A percentile compares a stretch with the other conserved stretches of the same genome.
Conservation (phyloP, 1,140 invertebrate genomes). For the Bathynomus jamesi region DNA sequence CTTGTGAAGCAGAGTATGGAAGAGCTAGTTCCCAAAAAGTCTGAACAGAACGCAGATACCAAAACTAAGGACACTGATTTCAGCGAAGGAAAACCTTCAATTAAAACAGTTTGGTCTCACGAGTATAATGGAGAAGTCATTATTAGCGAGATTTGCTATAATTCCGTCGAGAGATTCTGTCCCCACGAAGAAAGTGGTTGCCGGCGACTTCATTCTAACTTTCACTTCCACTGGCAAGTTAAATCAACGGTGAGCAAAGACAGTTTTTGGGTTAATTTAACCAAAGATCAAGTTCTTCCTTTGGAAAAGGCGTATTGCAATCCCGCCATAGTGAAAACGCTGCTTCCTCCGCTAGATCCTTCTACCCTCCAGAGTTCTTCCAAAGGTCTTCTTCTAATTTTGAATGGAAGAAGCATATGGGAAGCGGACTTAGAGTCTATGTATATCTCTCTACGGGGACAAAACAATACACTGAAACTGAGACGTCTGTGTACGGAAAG, state of each 20-base stretch:
- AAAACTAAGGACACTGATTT: neutral
- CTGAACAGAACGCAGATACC: neutral
- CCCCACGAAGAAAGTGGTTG: neutral
- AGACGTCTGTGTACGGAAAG: too few relatives aligned
- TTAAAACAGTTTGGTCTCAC: neutral
- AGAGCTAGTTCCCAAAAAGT: neutral
- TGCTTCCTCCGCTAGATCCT: neutral
- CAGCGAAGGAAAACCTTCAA: neutral
- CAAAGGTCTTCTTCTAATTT: neutral
- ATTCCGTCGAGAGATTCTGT: neutral
- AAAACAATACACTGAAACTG: too few relatives aligned
- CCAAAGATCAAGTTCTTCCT: neutral
- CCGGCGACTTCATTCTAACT: neutral
- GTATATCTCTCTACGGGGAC: too few relatives aligned
- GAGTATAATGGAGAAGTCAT: neutral
- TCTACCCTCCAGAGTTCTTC: neutral
- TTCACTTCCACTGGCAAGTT: constrained; percentile 2
- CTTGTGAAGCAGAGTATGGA: neutral
- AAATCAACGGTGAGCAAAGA: neutral
- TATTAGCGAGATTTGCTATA: neutral
- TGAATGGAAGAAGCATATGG: neutral
- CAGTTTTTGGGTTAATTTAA: neutral
- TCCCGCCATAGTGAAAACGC: neutral
- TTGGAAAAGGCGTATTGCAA: neutral
- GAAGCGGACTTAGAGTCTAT: too few relatives aligned